Percentiles rank a stretch among this genome's conserved stretches.
Conservation (phyloP, 2,113 vertebrate species). For the Anser brachyrhynchus region DNA sequence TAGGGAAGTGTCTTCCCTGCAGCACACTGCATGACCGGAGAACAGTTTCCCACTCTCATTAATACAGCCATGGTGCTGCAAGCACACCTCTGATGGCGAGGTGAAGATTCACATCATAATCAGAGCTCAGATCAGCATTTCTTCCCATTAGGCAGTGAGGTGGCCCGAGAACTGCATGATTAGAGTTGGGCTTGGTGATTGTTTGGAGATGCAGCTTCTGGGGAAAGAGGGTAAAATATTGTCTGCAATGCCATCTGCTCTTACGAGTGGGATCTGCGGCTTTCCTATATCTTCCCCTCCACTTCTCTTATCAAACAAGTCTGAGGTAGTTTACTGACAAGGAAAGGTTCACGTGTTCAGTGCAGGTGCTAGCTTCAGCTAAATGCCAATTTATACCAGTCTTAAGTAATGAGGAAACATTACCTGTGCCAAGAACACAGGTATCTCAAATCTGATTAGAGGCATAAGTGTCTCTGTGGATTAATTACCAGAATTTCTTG, state of each 20-base stretch:
- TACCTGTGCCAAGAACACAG: slow-evolving; percentile 48
- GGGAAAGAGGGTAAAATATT: neutral
- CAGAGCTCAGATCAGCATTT: neutral
- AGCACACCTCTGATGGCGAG: neutral
- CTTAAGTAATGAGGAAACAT: slow-evolving; percentile 15
- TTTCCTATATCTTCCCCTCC: neutral
- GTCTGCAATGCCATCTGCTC: neutral
- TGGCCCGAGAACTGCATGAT: neutral
- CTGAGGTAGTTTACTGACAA: neutral
- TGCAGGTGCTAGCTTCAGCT: neutral
- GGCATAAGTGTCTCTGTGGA: slow-evolving; percentile 45
- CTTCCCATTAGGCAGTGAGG: neutral
- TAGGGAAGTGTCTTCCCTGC: rapidly evolving
- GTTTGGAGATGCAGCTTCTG: neutral
- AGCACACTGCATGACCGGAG: neutral
- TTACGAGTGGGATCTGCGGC: neutral
- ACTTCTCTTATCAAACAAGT: neutral
- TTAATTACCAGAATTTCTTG: slow-evolving; percentile 65
- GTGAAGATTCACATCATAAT: neutral
- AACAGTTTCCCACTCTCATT: neutral
- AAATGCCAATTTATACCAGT: slow-evolving; percentile 51
- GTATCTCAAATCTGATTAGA: slow-evolving; percentile 49
- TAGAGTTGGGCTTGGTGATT: neutral
- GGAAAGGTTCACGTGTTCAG: neutral
- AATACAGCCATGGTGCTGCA: neutral